Percentiles rank a stretch among this genome's conserved stretches.
These are phyloP conservation scores for Pilophorus perplexus DNA, from an alignment of 2,888 invertebrate species.

Conservation along the genomic window DNA sequence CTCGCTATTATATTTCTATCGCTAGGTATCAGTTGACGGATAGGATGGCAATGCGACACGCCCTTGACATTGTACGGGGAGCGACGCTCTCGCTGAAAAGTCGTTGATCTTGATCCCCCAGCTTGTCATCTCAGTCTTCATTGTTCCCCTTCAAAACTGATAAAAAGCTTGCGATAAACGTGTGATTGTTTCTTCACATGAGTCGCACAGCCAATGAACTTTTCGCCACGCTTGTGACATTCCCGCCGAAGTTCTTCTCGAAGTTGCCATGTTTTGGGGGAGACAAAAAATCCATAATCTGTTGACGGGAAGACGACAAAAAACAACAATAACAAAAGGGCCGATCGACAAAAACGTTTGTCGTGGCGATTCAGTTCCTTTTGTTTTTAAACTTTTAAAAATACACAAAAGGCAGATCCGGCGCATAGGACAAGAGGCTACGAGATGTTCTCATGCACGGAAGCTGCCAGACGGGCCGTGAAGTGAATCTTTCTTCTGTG, in stretches of 20 bases:
- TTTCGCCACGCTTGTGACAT: not conserved
- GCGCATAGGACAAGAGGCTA: not conserved
- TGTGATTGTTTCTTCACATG: conserved; percentile 9
- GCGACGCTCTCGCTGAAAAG: not conserved
- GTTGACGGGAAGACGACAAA: not conserved
- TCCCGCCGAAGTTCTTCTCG: not conserved
- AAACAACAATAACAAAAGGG: not conserved
- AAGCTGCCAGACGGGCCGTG: conserved; percentile 7
- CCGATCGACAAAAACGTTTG: not conserved
- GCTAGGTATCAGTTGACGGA: not conserved
- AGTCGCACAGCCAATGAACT: conserved; percentile 13
- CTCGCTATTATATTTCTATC: no score
- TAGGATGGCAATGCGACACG: not conserved
- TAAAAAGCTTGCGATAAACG: conserved; percentile 9
- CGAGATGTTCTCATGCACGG: conserved; percentile 16
- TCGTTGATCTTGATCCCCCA: conserved; percentile 15
- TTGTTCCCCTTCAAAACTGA: not conserved
- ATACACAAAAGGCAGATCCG: not conserved
- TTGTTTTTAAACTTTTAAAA: not conserved
- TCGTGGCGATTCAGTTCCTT: not conserved
- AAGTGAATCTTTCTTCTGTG: conserved; percentile 15
- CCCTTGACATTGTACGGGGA: not conserved
- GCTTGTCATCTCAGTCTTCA: conserved; percentile 2
- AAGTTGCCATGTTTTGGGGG: not conserved
- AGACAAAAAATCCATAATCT: conserved; percentile 20